phyloP scores from a whole-genome alignment of 1,140 invertebrate species.

The Apis mellifera region DNA sequence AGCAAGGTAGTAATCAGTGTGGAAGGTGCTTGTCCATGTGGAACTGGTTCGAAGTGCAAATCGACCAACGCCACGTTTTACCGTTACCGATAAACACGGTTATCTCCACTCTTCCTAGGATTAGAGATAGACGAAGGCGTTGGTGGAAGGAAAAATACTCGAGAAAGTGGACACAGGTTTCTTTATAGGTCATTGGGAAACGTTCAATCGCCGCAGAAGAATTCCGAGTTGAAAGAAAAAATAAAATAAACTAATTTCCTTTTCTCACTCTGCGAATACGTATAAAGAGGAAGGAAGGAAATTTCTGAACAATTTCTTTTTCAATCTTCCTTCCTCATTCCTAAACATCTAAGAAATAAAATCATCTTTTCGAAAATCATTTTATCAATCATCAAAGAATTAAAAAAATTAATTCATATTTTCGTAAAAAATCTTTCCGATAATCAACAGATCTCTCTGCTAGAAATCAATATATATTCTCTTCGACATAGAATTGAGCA shows the following conservation, averaged over 20 bases:
- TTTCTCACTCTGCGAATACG: not conserved
- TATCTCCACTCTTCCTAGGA: conserved; percentile 47
- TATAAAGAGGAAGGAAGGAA: not conserved
- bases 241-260: not conserved
- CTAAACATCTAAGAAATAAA: no score
- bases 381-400: no score
- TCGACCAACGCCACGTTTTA: conserved; percentile 51
- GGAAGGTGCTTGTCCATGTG: conserved; percentile 3
- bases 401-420: no score
- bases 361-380: no score
- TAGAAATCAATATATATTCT: no score
- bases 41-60: conserved; percentile 49
- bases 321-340: not conserved
- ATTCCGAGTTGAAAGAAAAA: not conserved
- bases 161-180: not conserved
- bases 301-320: not conserved
- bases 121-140: not conserved
- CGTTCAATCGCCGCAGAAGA: not conserved
- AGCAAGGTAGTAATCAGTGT: conserved; percentile 17
- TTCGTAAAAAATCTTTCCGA: no score
- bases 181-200: conserved; percentile 3
- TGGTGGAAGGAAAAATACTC: not conserved
- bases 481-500: not conserved
- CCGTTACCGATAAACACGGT: conserved; percentile 61
- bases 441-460: no score